Evolutionary conservation across 2,797 vertebrate genomes (phyloP).

Genomic region (Phataginus tetradactyla): DNA sequence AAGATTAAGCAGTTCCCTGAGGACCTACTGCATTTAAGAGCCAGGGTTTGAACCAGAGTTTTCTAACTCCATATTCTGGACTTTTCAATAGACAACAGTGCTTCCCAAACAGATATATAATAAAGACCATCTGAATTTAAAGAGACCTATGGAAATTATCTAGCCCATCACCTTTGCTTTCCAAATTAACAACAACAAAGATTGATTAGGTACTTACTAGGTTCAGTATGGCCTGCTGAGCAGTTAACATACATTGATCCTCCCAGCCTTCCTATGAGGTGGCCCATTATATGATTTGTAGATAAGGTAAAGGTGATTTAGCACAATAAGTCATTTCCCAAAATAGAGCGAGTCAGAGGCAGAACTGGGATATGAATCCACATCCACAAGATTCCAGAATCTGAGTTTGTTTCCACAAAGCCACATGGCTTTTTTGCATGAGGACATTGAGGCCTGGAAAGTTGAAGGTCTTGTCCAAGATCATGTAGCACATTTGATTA

Average conservation of each 20-base stretch:
- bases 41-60: not conserved
- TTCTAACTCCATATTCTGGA: not conserved
- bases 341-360: not conserved
- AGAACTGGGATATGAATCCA: not conserved
- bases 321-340: not conserved
- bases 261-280: not conserved
- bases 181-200: constrained; percentile 50
- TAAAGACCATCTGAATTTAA: not conserved
- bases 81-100: not conserved
- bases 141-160: not conserved
- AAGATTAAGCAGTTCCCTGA: not conserved
- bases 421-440: not conserved
- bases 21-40: not conserved
- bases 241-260: not conserved
- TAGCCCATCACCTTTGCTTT: constrained; percentile 36
- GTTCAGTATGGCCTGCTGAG: not conserved
- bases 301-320: not conserved
- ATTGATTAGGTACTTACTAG: constrained; percentile 35
- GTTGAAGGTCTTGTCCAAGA: not conserved
- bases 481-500: not conserved
- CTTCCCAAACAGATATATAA: not conserved
- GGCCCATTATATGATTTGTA: not conserved
- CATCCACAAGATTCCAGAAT: not conserved
- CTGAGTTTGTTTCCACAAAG: not conserved
- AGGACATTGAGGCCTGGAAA: not conserved